A percentile compares a stretch with the other conserved stretches of the same genome.
Evolutionary conservation across 2,888 invertebrate genomes (phyloP).

Genomic region (Amaurobius ferox): DNA sequence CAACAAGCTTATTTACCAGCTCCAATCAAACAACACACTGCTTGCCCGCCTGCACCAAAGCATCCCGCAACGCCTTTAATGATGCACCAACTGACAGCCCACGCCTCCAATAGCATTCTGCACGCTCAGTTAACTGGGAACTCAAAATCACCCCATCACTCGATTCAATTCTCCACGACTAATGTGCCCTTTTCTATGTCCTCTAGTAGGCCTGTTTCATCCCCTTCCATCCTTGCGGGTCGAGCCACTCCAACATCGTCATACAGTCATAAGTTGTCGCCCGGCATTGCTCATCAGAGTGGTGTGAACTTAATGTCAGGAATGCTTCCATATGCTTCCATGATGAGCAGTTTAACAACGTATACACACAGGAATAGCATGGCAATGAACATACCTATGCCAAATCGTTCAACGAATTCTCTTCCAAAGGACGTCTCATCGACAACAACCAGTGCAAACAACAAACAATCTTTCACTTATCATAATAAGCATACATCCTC

Average conservation of each 20-base stretch:
- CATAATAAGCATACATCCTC: not conserved
- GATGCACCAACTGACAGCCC: constrained; percentile 35
- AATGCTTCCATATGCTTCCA: not conserved
- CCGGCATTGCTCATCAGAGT: constrained; percentile 1
- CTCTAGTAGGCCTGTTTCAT: not conserved
- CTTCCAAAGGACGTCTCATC: constrained; percentile 4
- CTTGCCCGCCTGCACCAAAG: constrained; percentile 49
- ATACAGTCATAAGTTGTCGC: not conserved
- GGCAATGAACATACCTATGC: not conserved
- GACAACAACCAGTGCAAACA: not conserved
- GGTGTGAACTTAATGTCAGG: not conserved
- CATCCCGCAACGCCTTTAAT: constrained; percentile 47
- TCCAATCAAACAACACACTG: constrained; percentile 59
- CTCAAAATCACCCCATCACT: constrained; percentile 27
- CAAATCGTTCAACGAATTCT: not conserved
- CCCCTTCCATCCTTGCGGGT: constrained; percentile 19
- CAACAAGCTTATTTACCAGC: constrained; percentile 59
- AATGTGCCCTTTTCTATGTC: constrained; percentile 28
- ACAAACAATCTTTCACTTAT: not conserved
- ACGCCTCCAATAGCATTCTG: not conserved
- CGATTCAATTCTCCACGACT: not conserved
- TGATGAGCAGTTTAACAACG: not conserved
- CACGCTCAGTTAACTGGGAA: constrained; percentile 22
- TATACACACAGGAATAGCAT: not conserved
- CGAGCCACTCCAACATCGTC: constrained; percentile 29